A percentile compares a stretch with the other conserved stretches of the same genome.
phyloP scores from a whole-genome alignment of 2,797 vertebrate genomes.

The Epinephelus awoara region DNA sequence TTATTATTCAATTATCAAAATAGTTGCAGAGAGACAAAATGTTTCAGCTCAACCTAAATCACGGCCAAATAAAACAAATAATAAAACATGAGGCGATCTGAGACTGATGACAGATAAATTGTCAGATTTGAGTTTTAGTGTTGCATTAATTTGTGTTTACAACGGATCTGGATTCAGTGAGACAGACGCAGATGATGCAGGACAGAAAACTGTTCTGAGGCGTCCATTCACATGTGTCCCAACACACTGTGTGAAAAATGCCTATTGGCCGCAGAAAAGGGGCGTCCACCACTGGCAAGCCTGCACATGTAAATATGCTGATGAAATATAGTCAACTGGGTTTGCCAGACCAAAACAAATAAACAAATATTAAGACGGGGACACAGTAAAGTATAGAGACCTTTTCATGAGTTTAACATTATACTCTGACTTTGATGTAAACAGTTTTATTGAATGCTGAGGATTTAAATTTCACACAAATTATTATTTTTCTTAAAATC shows the following conservation, averaged over 20 bases:
- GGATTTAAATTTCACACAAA: neutral
- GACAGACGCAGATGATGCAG: neutral
- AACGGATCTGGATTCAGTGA: too few species aligned
- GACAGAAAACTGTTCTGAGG: too few species aligned
- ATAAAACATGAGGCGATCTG: too few species aligned
- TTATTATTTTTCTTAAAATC: neutral
- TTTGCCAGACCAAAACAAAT: conserved; percentile 38
- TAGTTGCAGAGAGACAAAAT: too few species aligned
- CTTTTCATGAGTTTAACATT: neutral
- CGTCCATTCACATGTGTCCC: neutral
- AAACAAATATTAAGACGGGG: conserved; percentile 23
- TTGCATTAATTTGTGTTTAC: too few species aligned
- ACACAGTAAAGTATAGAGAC: conserved; percentile 1
- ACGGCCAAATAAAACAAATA: too few species aligned
- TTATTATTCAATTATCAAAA: too few species aligned
- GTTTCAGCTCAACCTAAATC: too few species aligned
- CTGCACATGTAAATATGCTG: conserved; percentile 26
- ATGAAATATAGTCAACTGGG: conserved; percentile 12
- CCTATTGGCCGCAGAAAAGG: conserved; percentile 9
- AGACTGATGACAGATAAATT: too few species aligned
- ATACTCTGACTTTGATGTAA: neutral
- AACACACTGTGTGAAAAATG: conserved; percentile 1
- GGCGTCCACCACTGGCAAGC: conserved; percentile 1
- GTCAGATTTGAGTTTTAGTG: too few species aligned
- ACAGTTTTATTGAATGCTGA: neutral